These are phyloP conservation scores for Procambarus clarkii DNA, from an alignment of 1,140 invertebrate species.

Conservation along the genomic window DNA sequence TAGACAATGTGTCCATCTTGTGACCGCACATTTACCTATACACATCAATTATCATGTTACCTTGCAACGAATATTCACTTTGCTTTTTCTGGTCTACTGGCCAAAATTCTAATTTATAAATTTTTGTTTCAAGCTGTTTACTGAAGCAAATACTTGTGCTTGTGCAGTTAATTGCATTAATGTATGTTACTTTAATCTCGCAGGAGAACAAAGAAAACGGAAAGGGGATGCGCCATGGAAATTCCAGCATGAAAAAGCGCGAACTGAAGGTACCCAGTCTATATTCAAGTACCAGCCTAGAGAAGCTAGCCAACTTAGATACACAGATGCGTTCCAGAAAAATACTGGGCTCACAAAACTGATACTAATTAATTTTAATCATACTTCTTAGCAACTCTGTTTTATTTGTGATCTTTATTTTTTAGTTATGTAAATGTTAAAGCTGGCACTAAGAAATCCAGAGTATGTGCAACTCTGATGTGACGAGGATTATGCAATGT, in stretches of 20 bases:
- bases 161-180: background rate
- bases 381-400: too few relatives aligned
- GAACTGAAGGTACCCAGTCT: slow-evolving; percentile 16
- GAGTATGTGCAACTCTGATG: too few relatives aligned
- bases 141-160: background rate
- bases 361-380: background rate
- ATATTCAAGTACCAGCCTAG: background rate
- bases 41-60: background rate
- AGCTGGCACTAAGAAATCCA: too few relatives aligned
- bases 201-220: slow-evolving; percentile 16
- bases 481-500: too few relatives aligned
- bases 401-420: too few relatives aligned
- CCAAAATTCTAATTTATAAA: background rate
- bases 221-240: background rate
- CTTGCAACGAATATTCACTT: background rate
- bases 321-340: background rate
- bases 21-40: background rate
- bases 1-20: too few relatives aligned
- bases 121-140: background rate
- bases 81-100: background rate
- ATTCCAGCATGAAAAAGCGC: slow-evolving; percentile 2
- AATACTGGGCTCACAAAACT: slow-evolving; percentile 40
- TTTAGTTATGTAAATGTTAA: too few relatives aligned
- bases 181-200: background rate
- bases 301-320: slow-evolving; percentile 3